Percentiles rank a stretch among this genome's conserved stretches.
Evolutionary conservation across 2,888 invertebrate genomes (phyloP).

Genomic region (Volucella inanis): DNA sequence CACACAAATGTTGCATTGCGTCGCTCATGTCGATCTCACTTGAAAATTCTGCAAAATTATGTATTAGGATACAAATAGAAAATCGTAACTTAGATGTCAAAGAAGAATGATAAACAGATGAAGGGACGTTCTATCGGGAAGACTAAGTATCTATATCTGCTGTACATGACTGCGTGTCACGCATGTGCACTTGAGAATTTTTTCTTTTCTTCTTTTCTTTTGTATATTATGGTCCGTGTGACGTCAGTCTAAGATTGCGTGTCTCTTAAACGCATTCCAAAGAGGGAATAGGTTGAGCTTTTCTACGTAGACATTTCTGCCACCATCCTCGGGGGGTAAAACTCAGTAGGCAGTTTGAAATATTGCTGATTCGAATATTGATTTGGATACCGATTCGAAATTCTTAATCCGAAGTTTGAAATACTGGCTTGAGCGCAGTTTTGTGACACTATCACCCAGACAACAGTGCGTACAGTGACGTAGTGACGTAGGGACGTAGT

Average conservation of each 20-base stretch:
- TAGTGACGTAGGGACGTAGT: slow-evolving; percentile 61
- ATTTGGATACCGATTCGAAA: slow-evolving; percentile 24
- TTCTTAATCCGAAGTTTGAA: no score
- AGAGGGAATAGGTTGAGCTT: slow-evolving; percentile 10
- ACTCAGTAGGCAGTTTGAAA: slow-evolving; percentile 59
- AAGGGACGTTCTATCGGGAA: slow-evolving; percentile 37
- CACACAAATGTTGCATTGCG: slow-evolving; percentile 36
- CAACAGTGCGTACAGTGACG: slow-evolving; percentile 27
- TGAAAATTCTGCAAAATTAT: slow-evolving; percentile 53
- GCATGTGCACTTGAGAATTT: slow-evolving; percentile 63
- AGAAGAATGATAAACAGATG: slow-evolving; percentile 53
- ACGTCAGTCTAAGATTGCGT: slow-evolving; percentile 67
- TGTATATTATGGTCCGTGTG: slow-evolving; percentile 14
- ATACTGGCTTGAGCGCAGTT: neutral
- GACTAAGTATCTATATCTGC: slow-evolving; percentile 22
- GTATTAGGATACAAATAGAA: slow-evolving; percentile 6
- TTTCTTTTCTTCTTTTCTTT: slow-evolving; percentile 25
- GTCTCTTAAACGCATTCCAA: slow-evolving; percentile 21
- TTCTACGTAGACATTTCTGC: slow-evolving; percentile 1
- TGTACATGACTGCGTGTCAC: slow-evolving; percentile 55
- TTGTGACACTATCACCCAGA: slow-evolving; percentile 56
- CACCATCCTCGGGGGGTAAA: slow-evolving; percentile 36
- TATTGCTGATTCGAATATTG: slow-evolving; percentile 8
- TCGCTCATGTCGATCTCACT: slow-evolving; percentile 37
- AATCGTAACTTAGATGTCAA: slow-evolving; percentile 45